Evolutionary conservation across 2,888 invertebrate species (phyloP).

Genomic region (Leptinotarsa peninsularis): DNA sequence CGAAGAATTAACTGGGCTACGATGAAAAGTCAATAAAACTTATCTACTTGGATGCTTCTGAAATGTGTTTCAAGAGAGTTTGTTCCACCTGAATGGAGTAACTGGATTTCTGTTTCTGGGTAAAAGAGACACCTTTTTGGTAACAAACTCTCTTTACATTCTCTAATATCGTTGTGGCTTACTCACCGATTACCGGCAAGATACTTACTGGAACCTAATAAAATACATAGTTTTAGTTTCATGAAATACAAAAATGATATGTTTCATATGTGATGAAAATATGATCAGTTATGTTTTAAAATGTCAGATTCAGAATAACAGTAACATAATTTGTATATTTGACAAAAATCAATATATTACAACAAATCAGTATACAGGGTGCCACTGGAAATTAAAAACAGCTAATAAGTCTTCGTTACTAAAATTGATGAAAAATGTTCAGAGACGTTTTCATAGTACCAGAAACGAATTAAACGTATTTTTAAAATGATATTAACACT

Average conservation of each 20-base stretch:
- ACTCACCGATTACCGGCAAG: constrained; percentile 55
- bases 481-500: too few species aligned
- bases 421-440: too few species aligned
- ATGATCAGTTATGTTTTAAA: neutral
- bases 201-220: constrained; percentile 58
- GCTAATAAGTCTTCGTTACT: too few species aligned
- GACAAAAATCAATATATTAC: too few species aligned
- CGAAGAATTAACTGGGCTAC: constrained; percentile 26
- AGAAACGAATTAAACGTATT: too few species aligned
- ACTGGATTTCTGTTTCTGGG: neutral
- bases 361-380: too few species aligned
- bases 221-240: constrained; percentile 52
- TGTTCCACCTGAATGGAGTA: constrained; percentile 24
- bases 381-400: too few species aligned
- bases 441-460: too few species aligned
- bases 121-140: constrained; percentile 3
- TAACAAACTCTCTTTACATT: constrained; percentile 41
- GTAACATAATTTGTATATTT: too few species aligned
- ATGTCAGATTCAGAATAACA: neutral
- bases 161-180: constrained; percentile 41
- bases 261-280: neutral
- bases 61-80: constrained; percentile 48
- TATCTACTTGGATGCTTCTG: constrained; percentile 49
- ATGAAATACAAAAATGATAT: neutral
- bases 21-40: constrained; percentile 14